phyloP scores from a whole-genome alignment of 2,113 vertebrate genomes.

The Nothocercus nigrocapillus region DNA sequence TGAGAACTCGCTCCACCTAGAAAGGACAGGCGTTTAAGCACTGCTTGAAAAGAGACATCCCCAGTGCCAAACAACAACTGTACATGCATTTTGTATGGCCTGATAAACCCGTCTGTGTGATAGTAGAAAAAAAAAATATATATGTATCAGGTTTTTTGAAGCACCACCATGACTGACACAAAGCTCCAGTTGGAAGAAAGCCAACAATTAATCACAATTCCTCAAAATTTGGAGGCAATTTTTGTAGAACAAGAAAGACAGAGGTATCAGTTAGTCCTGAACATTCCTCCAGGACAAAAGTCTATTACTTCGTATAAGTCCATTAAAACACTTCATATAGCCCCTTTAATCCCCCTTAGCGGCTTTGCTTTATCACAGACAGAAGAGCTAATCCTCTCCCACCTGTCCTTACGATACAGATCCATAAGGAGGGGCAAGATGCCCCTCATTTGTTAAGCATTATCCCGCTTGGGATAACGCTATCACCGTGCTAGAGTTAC shows the following conservation, averaged over 20 bases:
- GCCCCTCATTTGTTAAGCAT: neutral
- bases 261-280: conserved; percentile 12
- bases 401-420: conserved; percentile 38
- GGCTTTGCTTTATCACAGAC: conserved; percentile 37
- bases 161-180: conserved; percentile 14
- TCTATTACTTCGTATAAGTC: conserved; percentile 43
- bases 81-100: neutral
- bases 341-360: conserved; percentile 54
- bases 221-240: conserved; percentile 19
- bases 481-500: neutral
- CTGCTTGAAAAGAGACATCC: neutral
- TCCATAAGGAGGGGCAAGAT: neutral
- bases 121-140: neutral
- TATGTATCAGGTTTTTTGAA: neutral
- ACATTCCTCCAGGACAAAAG: conserved; percentile 49
- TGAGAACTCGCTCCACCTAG: neutral
- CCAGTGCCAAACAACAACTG: neutral
- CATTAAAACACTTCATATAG: conserved; percentile 45
- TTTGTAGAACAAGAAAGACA: conserved; percentile 44
- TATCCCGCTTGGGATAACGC: accelerated
- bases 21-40: neutral
- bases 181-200: conserved; percentile 41
- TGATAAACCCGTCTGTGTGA: neutral
- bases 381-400: conserved; percentile 48
- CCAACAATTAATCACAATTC: conserved; percentile 26